Evolutionary conservation across 2,113 vertebrate genomes (phyloP), one percentile per base, ranked within the genome.

Genomic region (Arenaria interpres): DNA sequence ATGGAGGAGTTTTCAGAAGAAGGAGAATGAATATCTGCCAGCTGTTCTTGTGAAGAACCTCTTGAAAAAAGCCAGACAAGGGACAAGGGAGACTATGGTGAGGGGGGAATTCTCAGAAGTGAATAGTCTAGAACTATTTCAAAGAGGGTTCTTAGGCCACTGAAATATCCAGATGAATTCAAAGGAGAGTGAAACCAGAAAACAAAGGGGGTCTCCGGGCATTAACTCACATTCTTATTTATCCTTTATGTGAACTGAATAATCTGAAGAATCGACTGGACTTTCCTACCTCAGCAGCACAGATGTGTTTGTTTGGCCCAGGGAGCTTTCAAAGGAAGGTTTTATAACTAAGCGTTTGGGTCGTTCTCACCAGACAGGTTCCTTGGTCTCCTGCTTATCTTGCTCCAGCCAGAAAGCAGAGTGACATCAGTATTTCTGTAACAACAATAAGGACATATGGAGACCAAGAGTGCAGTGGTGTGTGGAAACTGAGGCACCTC

Each of bases 351-450:
- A 96, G 72, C 75, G 54, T 54, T 90, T 95, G 35, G 35, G 85
- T 87, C 78, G 24, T 95, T 95, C 72, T 69, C 96, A 91, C 73
- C 93, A 94, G 89, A 67, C 78, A 93, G 77, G 39, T 78, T 85
- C 90, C 97, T 90, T 97, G 96, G 90, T 92, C 95, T 97, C 85
- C 75, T 83, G 77, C 63, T 90, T 63, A 91, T 50, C 39, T 91
- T 94, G 80, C 69, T 77, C 60, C 54, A 86, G 64, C 45, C 79
- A 94, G 97, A 93, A 93, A 95, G 73, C 54, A 88, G 62, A 91
- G 90, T 96, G 97, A 97, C 90, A 92, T 97, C 95, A 88, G 32
- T 67, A 77, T 97, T 89, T 95, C 97, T 64, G 78, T 82, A 85
- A 91, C 72, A 96, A 94, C 85, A n/a, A 45, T 56, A 85, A 95